Percentiles rank a stretch among this genome's conserved stretches.
Evolutionary conservation across 1,140 invertebrate species (phyloP).

Genomic region (Solenopsis invicta): DNA sequence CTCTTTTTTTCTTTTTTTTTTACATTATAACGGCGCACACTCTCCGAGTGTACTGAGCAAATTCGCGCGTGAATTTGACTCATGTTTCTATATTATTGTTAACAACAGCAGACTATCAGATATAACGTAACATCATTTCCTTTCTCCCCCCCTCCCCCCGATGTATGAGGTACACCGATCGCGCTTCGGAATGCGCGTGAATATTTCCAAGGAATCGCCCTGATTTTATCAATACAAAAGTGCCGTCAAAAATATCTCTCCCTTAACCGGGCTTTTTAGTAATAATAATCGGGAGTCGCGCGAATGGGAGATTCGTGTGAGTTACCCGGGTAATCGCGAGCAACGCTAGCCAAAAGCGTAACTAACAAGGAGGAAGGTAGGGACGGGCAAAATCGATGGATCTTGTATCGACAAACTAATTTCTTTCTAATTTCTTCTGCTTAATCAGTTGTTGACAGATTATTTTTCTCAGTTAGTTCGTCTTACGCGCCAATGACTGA

Average conservation of each 20-base stretch:
- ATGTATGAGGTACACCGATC: slow-evolving; percentile 78
- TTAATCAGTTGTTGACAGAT: background rate
- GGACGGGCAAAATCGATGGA: slow-evolving; percentile 15
- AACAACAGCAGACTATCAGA: slow-evolving; percentile 82
- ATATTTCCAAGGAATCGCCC: slow-evolving; percentile 72
- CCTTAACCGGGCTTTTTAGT: slow-evolving; percentile 71
- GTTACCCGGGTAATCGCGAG: slow-evolving; percentile 39
- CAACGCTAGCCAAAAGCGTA: slow-evolving; percentile 38
- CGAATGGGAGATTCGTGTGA: slow-evolving; percentile 58
- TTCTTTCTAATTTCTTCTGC: background rate
- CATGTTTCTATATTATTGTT: slow-evolving; percentile 77
- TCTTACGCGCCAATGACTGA: background rate
- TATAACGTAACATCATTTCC: slow-evolving; percentile 73
- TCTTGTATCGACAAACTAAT: background rate
- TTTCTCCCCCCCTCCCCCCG: slow-evolving; percentile 64
- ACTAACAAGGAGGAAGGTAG: background rate
- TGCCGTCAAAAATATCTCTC: slow-evolving; percentile 79
- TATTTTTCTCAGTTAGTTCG: background rate
- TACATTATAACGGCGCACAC: slow-evolving; percentile 52
- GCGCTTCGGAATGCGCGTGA: slow-evolving; percentile 74
- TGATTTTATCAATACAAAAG: slow-evolving; percentile 76
- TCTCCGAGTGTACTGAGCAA: slow-evolving; percentile 65
- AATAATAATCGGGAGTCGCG: slow-evolving; percentile 57
- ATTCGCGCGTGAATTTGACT: slow-evolving; percentile 63
- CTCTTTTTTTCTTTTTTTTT: slow-evolving; percentile 24